Conservation (phyloP, 2,113 vertebrate genomes). For the Crotalus tigris region DNA sequence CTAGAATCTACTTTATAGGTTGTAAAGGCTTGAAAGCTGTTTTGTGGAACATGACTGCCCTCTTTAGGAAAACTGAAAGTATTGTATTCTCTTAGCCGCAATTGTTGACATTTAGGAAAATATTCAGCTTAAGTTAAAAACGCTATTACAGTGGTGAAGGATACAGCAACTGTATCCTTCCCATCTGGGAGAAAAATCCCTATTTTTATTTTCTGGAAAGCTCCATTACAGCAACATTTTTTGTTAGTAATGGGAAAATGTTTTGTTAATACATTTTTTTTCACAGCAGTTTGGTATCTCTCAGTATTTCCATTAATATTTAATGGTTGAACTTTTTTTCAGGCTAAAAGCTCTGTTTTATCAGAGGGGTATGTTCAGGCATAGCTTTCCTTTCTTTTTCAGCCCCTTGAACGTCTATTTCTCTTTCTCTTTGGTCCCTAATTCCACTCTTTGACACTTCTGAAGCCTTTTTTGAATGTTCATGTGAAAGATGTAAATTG, state of each 20-base stretch:
- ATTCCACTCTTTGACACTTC: not conserved
- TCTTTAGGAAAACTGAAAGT: slow-evolving; percentile 56
- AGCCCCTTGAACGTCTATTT: not conserved
- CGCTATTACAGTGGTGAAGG: not conserved
- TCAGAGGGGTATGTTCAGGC: too few species aligned
- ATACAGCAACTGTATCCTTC: not conserved
- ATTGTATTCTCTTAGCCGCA: not conserved
- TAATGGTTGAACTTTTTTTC: not conserved
- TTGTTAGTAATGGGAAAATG: not conserved
- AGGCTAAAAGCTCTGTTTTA: not conserved
- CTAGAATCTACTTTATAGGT: slow-evolving; percentile 66
- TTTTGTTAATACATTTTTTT: not conserved
- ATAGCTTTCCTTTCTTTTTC: not conserved
- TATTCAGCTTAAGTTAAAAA: not conserved
- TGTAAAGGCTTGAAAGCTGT: slow-evolving; percentile 6
- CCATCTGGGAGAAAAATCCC: not conserved
- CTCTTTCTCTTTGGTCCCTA: not conserved
- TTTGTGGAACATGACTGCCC: slow-evolving; percentile 69
- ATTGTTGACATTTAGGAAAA: not conserved
- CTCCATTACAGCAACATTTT: not conserved
- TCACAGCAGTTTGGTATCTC: not conserved
- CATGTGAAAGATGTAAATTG: not conserved
- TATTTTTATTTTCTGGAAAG: not conserved
- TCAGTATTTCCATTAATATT: not conserved
- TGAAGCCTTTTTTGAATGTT: not conserved